These are phyloP conservation scores for Vanacampus margaritifer DNA, from an alignment of 2,113 vertebrate genomes.

Conservation along the genomic window DNA sequence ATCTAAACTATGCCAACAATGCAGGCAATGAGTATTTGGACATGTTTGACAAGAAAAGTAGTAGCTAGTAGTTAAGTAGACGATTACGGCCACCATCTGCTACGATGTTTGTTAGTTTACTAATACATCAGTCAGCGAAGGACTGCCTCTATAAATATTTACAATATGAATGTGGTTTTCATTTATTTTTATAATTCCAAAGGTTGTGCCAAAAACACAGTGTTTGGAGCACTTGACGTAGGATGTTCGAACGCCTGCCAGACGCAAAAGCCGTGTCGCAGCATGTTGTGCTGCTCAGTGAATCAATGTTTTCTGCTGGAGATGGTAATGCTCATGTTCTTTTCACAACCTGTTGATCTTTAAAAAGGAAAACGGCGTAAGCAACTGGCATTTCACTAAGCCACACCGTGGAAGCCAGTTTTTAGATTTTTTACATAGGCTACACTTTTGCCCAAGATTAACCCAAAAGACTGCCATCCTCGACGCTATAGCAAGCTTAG, in stretches of 20 bases:
- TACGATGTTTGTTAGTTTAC: not conserved
- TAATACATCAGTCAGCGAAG: not conserved
- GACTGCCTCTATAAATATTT: constrained; percentile 1
- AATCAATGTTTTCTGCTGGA: not conserved
- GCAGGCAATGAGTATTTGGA: not conserved
- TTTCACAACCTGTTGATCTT: not conserved
- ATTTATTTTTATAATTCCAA: not conserved
- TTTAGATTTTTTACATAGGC: too few species aligned
- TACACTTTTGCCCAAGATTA: too few species aligned
- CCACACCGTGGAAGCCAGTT: too few species aligned
- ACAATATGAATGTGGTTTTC: not conserved
- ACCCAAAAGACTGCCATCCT: too few species aligned
- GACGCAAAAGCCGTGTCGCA: not conserved
- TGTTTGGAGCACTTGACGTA: not conserved
- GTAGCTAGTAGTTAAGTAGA: not conserved
- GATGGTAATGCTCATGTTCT: not conserved
- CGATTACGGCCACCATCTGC: not conserved
- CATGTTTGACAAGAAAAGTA: not conserved
- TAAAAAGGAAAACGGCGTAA: not conserved
- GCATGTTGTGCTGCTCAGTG: not conserved
- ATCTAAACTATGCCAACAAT: not conserved
- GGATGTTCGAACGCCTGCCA: not conserved
- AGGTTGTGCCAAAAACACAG: not conserved
- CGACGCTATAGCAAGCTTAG: too few species aligned
- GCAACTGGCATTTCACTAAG: not conserved